Evolutionary conservation across 1,140 invertebrate species (phyloP).

Genomic region (Bombus difficillimus): DNA sequence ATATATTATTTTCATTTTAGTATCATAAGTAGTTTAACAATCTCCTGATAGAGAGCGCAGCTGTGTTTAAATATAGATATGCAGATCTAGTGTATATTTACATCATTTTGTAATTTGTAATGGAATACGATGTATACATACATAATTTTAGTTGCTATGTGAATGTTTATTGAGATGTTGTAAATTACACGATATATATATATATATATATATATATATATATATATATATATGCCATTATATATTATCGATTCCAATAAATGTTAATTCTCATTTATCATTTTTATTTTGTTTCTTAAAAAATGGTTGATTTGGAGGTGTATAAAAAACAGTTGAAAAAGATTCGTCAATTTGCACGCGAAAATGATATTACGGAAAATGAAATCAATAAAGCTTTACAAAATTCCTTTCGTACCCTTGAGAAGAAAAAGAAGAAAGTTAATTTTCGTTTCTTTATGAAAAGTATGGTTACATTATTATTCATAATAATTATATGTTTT

Average conservation of each 20-base stretch:
- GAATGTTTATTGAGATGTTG: too few relatives aligned
- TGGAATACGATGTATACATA: not conserved
- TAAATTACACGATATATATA: too few relatives aligned
- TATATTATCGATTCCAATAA: not conserved
- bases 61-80: not conserved
- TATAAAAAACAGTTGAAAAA: slow-evolving; percentile 72
- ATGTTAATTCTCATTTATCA: not conserved
- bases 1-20: not conserved
- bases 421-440: slow-evolving; percentile 44
- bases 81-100: not conserved
- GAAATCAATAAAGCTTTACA: slow-evolving; percentile 83
- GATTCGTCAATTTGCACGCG: slow-evolving; percentile 72
- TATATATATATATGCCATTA: not conserved
- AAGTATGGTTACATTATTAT: slow-evolving; percentile 40
- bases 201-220: not conserved
- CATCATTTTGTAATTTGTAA: not conserved
- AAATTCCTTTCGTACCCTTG: slow-evolving; percentile 78
- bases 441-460: slow-evolving; percentile 51
- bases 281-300: not conserved
- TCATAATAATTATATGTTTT: slow-evolving; percentile 65
- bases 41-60: not conserved
- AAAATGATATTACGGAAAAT: slow-evolving; percentile 79
- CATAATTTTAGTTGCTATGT: not conserved
- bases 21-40: not conserved
- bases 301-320: slow-evolving; percentile 66